A percentile compares a stretch with the other conserved stretches of the same genome.
These are phyloP conservation scores for Murina feae DNA, from an alignment of 2,113 vertebrate genomes.

Conservation along the genomic window DNA sequence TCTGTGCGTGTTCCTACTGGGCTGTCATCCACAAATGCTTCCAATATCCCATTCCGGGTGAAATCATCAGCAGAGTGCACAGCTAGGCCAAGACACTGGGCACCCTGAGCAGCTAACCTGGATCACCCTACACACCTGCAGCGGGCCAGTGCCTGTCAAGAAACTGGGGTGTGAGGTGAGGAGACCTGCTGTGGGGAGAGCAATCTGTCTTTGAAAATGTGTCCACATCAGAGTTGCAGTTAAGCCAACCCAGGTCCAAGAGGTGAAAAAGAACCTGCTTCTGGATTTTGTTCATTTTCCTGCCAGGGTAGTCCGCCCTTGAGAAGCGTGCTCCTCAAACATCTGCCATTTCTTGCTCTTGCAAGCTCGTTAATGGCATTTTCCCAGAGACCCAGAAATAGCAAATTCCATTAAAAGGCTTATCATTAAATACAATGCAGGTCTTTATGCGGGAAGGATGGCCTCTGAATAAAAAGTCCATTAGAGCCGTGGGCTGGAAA, in stretches of 20 bases:
- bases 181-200: neutral
- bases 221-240: neutral
- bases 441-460: conserved; percentile 63
- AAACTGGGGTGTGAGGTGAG: neutral
- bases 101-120: neutral
- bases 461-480: conserved; percentile 55
- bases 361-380: conserved; percentile 45
- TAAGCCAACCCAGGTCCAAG: neutral
- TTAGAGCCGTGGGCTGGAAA: conserved; percentile 57
- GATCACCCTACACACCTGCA: neutral
- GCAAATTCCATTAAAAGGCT: conserved; percentile 69
- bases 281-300: neutral
- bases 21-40: neutral
- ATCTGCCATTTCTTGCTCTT: conserved; percentile 9
- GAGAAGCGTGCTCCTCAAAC: neutral
- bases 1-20: neutral
- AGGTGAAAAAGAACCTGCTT: neutral
- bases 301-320: conserved; percentile 23
- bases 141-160: neutral
- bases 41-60: neutral
- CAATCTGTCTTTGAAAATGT: neutral
- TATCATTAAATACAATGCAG: conserved; percentile 68
- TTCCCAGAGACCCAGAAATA: conserved; percentile 69
- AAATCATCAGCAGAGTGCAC: neutral
- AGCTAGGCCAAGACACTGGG: neutral